Evolutionary conservation across 2,113 vertebrate genomes (phyloP), one percentile per base, ranked within the genome.

Genomic region (Climacteris rufus): DNA sequence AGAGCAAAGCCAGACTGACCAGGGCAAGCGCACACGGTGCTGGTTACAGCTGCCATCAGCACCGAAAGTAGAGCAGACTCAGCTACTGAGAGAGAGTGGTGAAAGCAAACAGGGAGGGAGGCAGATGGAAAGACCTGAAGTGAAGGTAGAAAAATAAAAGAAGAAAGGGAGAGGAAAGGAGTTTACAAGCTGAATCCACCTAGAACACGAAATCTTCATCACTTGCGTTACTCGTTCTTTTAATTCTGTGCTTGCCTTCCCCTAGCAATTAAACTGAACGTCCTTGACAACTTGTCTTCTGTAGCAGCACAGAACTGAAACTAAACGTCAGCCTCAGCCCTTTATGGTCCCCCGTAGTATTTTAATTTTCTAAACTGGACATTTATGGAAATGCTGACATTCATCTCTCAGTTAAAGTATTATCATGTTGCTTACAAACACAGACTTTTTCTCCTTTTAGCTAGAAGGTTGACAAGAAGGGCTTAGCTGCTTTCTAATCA

Each of bases 331-430:
- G 63, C 63, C 86, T 66, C 76, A 94, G 59, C 52, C 52, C 82
- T 93, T 77, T 68, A 75, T 18, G 63, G 78, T 85, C 93, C 84
- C 83, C 93, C 47, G 27, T 7, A 83, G 91, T 86, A 93, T 95
- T 94, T 83, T 90, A 91, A 95, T 94, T 96, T 91, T 93, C 78
- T 90, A 90, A 96, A 95, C 27, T 93, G 90, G 76, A 96, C 83
- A 94, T 94, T 95, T 95, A 94, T 90, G 87, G 93, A 94, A 97
- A 96, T 95, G 77, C 50, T 95, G 87, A 89, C 94, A 95, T 96
- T 95, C 94, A 94, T 94, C 71, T 89, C 68, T 64, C 2, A 0
- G 78, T 69, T 96, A 87, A 96, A 95, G 94, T 87, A 76, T 70
- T 91, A 93, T 15, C 83, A 47, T 30, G 47, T 69, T 96, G 95